Conservation (phyloP, 2,113 vertebrate genomes). For the western clawed frog (Xenopus tropicalis) region DNA sequence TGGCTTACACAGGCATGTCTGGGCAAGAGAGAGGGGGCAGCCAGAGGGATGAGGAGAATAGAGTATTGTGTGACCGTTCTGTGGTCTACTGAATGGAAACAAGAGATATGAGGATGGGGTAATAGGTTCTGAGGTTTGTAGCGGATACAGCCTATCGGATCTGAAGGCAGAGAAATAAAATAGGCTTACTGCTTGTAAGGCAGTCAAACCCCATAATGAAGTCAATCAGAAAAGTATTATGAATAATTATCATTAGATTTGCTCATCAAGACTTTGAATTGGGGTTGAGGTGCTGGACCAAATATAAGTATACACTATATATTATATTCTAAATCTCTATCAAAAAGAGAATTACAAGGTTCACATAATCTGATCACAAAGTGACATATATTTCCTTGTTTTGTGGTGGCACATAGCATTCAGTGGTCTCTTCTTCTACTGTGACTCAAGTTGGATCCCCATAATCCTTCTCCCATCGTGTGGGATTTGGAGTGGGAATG, state of each 20-base stretch:
- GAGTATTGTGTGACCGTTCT: neutral
- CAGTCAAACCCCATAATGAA: neutral
- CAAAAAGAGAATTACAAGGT: no score
- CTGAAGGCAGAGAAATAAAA: slow-evolving; percentile 20
- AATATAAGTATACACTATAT: neutral
- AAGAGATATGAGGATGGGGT: slow-evolving; percentile 20
- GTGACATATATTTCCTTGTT: no score
- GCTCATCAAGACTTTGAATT: neutral
- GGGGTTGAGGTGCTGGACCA: neutral
- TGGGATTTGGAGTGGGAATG: no score
- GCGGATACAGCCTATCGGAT: slow-evolving; percentile 9
- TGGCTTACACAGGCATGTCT: slow-evolving; percentile 1
- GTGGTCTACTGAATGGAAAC: slow-evolving; percentile 13
- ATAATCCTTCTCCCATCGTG: no score
- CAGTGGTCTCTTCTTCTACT: no score
- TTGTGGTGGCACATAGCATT: no score
- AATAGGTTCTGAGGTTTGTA: slow-evolving; percentile 19
- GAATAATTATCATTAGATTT: neutral
- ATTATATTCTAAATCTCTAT: no score
- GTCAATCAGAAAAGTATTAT: slow-evolving; percentile 5
- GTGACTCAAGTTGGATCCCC: no score
- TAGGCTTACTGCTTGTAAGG: slow-evolving; percentile 7
- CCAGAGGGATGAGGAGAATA: slow-evolving; percentile 4
- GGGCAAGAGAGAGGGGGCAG: neutral
- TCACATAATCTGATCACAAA: no score